These are phyloP conservation scores for Columbina picui DNA, from an alignment of 2,113 vertebrate species.

Conservation along the genomic window DNA sequence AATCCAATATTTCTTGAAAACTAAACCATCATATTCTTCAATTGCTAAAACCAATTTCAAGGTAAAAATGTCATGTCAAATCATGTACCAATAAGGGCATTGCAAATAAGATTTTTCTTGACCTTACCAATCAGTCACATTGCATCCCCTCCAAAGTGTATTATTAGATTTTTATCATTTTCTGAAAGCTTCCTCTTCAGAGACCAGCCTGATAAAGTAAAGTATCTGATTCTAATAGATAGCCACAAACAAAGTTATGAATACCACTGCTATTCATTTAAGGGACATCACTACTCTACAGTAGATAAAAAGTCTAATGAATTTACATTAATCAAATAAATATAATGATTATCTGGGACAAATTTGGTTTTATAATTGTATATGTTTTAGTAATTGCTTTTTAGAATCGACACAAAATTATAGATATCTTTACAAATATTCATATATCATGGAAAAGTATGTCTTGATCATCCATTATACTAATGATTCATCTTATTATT, in stretches of 20 bases:
- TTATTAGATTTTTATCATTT: constrained; percentile 85
- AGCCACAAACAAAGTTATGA: constrained; percentile 80
- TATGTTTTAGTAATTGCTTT: not conserved
- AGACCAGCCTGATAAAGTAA: constrained; percentile 75
- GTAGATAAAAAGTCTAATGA: constrained; percentile 69
- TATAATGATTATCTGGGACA: constrained; percentile 30
- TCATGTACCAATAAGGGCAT: constrained; percentile 80
- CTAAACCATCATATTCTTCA: constrained; percentile 77
- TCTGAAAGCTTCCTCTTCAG: constrained; percentile 74
- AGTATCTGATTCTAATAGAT: constrained; percentile 73
- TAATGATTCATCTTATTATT: constrained; percentile 1
- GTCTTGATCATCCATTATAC: not conserved
- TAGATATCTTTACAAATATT: not conserved
- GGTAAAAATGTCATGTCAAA: constrained; percentile 84
- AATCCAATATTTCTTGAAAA: constrained; percentile 81
- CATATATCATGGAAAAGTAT: not conserved
- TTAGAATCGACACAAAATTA: not conserved
- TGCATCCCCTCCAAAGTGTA: constrained; percentile 76
- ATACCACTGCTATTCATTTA: constrained; percentile 78
- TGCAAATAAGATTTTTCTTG: constrained; percentile 82
- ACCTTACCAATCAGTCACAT: constrained; percentile 83
- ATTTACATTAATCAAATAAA: constrained; percentile 75
- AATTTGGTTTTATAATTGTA: constrained; percentile 32
- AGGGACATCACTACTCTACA: constrained; percentile 66
- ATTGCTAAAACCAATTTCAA: constrained; percentile 81